Evolutionary conservation across 1,140 invertebrate genomes (phyloP).

Genomic region (Steinernema feltiae): DNA sequence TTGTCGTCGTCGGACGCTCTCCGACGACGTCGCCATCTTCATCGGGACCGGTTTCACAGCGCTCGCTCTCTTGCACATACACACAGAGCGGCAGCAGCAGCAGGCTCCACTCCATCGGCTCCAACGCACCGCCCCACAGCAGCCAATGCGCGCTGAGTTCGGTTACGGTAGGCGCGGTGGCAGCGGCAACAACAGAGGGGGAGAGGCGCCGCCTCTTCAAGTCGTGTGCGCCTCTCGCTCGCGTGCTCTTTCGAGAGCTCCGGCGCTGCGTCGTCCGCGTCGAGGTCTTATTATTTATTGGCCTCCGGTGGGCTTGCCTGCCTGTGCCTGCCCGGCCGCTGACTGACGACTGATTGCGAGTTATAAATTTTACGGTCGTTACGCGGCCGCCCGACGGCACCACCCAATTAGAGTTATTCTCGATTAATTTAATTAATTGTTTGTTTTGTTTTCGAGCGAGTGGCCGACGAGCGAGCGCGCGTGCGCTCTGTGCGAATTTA

Average conservation of each 20-base stretch:
- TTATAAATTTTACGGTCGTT: slow-evolving; percentile 15
- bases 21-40: too few relatives aligned
- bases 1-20: too few relatives aligned
- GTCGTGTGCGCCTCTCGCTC: neutral
- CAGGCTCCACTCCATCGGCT: neutral
- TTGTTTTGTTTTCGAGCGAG: neutral
- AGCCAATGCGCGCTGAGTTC: neutral
- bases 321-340: too few relatives aligned
- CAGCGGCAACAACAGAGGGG: neutral
- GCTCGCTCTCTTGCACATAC: neutral
- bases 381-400: neutral
- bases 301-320: neutral
- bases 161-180: neutral
- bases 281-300: slow-evolving; percentile 8
- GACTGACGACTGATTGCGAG: neutral
- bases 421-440: neutral
- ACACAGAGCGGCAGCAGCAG: too few relatives aligned
- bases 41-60: neutral
- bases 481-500: neutral
- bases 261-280: neutral
- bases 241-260: neutral
- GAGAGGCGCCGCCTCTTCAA: neutral
- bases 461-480: too few relatives aligned
- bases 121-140: neutral
- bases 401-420: neutral